Base-by-base conservation (phyloP, 2,888 invertebrate species). In the Glomeris marginata region DNA sequence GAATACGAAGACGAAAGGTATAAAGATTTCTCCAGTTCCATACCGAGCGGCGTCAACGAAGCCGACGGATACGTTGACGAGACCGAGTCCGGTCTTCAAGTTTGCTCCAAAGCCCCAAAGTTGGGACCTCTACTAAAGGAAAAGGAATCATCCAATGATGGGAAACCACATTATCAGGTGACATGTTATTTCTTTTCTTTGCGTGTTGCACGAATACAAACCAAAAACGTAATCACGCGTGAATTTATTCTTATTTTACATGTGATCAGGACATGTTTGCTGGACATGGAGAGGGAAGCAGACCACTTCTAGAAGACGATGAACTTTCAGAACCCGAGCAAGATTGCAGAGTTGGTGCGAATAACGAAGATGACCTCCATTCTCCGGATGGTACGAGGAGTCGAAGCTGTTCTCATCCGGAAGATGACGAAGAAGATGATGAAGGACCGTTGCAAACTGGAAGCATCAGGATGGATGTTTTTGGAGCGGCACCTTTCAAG, bases 251-350 rank as follows among this genome's bases (percentile, higher is more conserved):
- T 28, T 28, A 52, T 49, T 41, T 54, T 52, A 11, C 47, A 47
- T 41, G 16, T n/a, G 15, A 16, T 37, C 44, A 49, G 10, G 66
- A 66, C 49, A 57, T 63, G 18, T 77, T 82, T 54, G 76, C 82
- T 5, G 77, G 82, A 0, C 82, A 82, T 63, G 79, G 78, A 57
- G 81, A 81, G 58, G 84, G 83, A 1, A 81, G 81, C 54, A 76
- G 76, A 56, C 84, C 84, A 1, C 65, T 85, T 37, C 64, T 85
- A 3, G 72, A 83, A 49, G 84, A 84, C 60, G 83, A 84, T 63
- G 84, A 84, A 59, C 65, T 83, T n/a, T 66, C 66, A 20, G 65
- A 66, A 49, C 61, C 11, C 62, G 51, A 44, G 13, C 13, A 2
- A 10, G 37, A 45, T 48, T 38, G 59, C 55, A 45, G 54, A 57